Evolutionary conservation across 2,888 invertebrate genomes (phyloP).

Genomic region (Pocota personata): DNA sequence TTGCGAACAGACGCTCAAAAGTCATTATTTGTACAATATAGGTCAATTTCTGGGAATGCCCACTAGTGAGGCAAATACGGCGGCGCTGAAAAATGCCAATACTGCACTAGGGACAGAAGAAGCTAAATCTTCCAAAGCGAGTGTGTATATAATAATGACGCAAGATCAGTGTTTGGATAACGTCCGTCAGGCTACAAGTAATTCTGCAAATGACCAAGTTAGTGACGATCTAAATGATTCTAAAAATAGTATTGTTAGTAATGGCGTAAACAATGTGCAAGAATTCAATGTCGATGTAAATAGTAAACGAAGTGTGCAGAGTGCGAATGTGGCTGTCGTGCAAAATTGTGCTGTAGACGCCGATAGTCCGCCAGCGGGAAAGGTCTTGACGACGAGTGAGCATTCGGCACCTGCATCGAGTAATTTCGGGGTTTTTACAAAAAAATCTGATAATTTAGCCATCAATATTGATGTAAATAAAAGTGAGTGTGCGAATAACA

Average conservation of each 20-base stretch:
- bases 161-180: slow-evolving; percentile 67
- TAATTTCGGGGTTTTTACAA: not conserved
- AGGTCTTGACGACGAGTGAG: slow-evolving; percentile 32
- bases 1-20: slow-evolving; percentile 5
- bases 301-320: slow-evolving; percentile 45
- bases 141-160: slow-evolving; percentile 56
- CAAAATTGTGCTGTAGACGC: slow-evolving; percentile 47
- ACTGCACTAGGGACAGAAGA: slow-evolving; percentile 21
- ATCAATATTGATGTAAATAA: slow-evolving; percentile 19
- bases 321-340: slow-evolving; percentile 36
- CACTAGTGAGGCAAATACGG: slow-evolving; percentile 33
- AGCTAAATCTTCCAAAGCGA: slow-evolving; percentile 44
- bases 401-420: not conserved
- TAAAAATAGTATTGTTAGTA: slow-evolving; percentile 63
- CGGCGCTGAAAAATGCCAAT: slow-evolving; percentile 40
- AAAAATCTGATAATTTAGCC: not conserved
- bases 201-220: slow-evolving; percentile 50
- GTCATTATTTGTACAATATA: slow-evolving; percentile 56
- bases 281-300: slow-evolving; percentile 70
- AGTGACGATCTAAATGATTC: slow-evolving; percentile 65
- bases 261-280: slow-evolving; percentile 63
- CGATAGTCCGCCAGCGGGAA: slow-evolving; percentile 36
- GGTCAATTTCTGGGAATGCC: slow-evolving; percentile 65
- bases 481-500: slow-evolving; percentile 10
- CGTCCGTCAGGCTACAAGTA: slow-evolving; percentile 50